Evolutionary conservation across 2,113 vertebrate genomes (phyloP).

Genomic region (Hassar affinis): DNA sequence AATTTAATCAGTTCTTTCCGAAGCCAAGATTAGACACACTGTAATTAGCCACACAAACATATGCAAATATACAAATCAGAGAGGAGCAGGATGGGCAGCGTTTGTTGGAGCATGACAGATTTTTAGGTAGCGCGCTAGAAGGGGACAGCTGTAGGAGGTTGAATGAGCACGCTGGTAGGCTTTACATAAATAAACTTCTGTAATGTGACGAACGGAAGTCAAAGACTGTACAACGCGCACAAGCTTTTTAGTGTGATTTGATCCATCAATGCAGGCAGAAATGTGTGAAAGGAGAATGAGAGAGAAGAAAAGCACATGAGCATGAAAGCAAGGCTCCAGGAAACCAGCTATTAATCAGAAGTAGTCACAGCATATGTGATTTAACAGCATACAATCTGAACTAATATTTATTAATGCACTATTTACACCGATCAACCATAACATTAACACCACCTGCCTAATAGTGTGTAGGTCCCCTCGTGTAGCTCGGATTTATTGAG

Average conservation of each 20-base stretch:
- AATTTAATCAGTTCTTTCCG: slow-evolving; percentile 39
- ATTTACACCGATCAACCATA: too few species aligned
- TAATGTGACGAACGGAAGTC: slow-evolving; percentile 16
- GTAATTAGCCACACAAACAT: slow-evolving; percentile 60
- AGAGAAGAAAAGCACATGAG: neutral
- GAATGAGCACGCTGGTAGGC: slow-evolving; percentile 44
- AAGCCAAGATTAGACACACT: slow-evolving; percentile 41
- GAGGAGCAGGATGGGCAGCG: slow-evolving; percentile 36
- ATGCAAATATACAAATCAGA: slow-evolving; percentile 59
- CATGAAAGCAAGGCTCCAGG: neutral
- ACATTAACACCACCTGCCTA: too few species aligned
- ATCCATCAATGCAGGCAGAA: neutral
- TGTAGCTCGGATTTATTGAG: too few species aligned
- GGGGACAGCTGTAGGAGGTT: slow-evolving; percentile 49
- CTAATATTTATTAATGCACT: neutral
- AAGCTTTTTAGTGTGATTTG: neutral
- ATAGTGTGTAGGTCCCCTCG: too few species aligned
- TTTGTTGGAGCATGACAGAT: slow-evolving; percentile 44
- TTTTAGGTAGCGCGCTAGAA: slow-evolving; percentile 33
- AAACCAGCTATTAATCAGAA: neutral
- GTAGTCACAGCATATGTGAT: neutral
- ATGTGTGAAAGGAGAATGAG: neutral
- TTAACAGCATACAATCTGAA: neutral
- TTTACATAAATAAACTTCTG: slow-evolving; percentile 55
- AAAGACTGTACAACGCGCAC: neutral